These are phyloP conservation scores for Rotaria magnacalcarata DNA, from an alignment of 2,888 invertebrate genomes.

Conservation along the genomic window DNA sequence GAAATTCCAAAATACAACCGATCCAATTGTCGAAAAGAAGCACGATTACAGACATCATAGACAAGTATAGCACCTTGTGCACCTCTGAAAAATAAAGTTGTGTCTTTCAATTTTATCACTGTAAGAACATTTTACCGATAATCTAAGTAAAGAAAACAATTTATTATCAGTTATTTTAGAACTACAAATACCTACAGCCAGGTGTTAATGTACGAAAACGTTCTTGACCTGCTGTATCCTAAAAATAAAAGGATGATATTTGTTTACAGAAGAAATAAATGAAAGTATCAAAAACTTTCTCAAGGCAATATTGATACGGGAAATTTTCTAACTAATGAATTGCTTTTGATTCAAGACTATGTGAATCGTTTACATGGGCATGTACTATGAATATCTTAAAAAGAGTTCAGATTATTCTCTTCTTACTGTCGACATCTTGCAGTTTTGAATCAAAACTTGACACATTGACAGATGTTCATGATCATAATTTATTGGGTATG, in stretches of 20 bases:
- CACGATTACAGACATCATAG: slow-evolving; percentile 83
- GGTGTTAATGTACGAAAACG: slow-evolving; percentile 86
- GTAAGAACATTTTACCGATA: not conserved
- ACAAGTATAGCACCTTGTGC: slow-evolving; percentile 64
- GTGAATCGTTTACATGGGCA: too few relatives aligned
- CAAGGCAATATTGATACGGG: too few relatives aligned
- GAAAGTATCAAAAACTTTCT: not conserved
- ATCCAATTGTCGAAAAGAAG: slow-evolving; percentile 78
- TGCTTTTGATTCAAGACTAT: too few relatives aligned
- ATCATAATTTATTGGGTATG: too few relatives aligned
- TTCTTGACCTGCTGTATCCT: slow-evolving; percentile 94
- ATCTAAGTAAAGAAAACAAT: not conserved
- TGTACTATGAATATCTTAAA: too few relatives aligned
- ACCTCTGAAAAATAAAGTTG: slow-evolving; percentile 59
- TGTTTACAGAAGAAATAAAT: too few relatives aligned
- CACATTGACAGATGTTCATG: too few relatives aligned
- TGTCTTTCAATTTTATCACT: slow-evolving; percentile 46
- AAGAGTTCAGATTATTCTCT: too few relatives aligned
- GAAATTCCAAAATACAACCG: not conserved
- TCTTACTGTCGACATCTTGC: too few relatives aligned
- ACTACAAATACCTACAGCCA: not conserved
- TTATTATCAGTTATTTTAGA: not conserved
- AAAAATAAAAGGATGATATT: slow-evolving; percentile 53
- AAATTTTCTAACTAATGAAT: too few relatives aligned
- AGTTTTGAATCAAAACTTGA: too few relatives aligned